phyloP scores from a whole-genome alignment of 2,888 invertebrate genomes.

The Drosophila maculinotata region DNA sequence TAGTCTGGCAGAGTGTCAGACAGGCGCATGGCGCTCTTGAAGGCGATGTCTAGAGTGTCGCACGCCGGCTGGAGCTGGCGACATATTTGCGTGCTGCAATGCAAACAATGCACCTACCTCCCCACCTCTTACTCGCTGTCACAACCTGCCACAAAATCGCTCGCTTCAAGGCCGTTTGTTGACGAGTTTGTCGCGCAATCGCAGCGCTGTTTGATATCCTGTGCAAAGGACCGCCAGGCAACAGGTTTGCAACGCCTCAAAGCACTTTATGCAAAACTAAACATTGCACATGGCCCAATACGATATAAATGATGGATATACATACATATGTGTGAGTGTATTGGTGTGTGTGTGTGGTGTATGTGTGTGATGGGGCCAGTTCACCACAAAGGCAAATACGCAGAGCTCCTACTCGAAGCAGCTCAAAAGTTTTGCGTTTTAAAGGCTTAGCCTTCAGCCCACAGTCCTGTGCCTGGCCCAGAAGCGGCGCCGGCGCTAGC shows the following conservation, averaged over 20 bases:
- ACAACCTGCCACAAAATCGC: constrained; percentile 1
- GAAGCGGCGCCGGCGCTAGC: too few relatives aligned
- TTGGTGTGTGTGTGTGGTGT: background rate
- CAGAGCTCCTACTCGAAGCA: constrained; percentile 71
- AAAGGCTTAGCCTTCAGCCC: constrained; percentile 69
- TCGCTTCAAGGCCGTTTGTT: constrained; percentile 56
- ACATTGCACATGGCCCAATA: constrained; percentile 42
- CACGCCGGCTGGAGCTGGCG: constrained; percentile 53
- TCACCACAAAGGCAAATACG: constrained; percentile 73
- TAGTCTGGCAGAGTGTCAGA: constrained; percentile 1
- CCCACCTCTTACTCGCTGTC: constrained; percentile 1
- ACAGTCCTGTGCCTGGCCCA: background rate
- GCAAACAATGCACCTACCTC: constrained; percentile 61
- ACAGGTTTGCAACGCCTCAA: constrained; percentile 39
- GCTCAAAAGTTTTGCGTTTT: constrained; percentile 78
- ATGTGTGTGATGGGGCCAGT: constrained; percentile 7
- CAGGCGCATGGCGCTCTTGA: constrained; percentile 23
- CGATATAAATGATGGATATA: constrained; percentile 32
- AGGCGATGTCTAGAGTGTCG: constrained; percentile 68
- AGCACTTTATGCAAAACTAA: constrained; percentile 29
- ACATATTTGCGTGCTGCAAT: constrained; percentile 75
- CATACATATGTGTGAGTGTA: background rate
- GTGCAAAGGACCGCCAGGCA: constrained; percentile 25
- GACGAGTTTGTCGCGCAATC: constrained; percentile 28
- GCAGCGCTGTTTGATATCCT: constrained; percentile 16